Base-by-base conservation (phyloP, 2,888 invertebrate genomes). In the Zonitis immaculata region DNA sequence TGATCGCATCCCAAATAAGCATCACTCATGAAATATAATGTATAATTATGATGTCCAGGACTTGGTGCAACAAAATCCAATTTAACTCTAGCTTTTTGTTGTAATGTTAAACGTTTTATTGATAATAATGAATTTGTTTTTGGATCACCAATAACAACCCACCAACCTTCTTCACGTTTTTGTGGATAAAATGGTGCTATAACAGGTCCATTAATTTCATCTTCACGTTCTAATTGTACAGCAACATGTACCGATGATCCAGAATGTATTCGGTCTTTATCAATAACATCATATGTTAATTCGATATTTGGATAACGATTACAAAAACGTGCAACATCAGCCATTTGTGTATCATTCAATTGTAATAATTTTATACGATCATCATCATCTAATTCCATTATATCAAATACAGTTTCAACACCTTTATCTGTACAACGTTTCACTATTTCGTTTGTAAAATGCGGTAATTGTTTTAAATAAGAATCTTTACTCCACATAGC, bases 401-500 rank as follows among this genome's bases (percentile, higher is more conserved):
- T 87, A 72, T 96, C 95, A 77, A 96, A 96, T 14, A 96, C 91
- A 0, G 94, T 93, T 73, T 95, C 94, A 18, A 95, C 89, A 9
- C 83, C 82, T 80, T 95, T 94, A 16, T 95, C 96, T 0, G 89
- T 83, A 71, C 96, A 96, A 6, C 95, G 80, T 70, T 93, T 91
- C 60, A 98, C 88, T 51, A 94, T 86, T 0, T 95, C 97, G 0
- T 81, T 72, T 3, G 84, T 88, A 75, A 98, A 98, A 78, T 99
- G 97, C 1, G 99, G 99, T 72, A 99, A 77, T 72, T 99, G 99
- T 57, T 96, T 89, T 57, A 99, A 81, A 72, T 97, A 96, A 0
- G 95, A 94, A 78, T 99, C 99, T 76, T 96, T 97, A 68, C 91
- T 94, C 96, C 98, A 99, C 96, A 99, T 96, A 8, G 98, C 98